Percentiles rank a stretch among this genome's conserved stretches.
Conservation (phyloP, 1,140 invertebrate species). For the Brachionus rubens region DNA sequence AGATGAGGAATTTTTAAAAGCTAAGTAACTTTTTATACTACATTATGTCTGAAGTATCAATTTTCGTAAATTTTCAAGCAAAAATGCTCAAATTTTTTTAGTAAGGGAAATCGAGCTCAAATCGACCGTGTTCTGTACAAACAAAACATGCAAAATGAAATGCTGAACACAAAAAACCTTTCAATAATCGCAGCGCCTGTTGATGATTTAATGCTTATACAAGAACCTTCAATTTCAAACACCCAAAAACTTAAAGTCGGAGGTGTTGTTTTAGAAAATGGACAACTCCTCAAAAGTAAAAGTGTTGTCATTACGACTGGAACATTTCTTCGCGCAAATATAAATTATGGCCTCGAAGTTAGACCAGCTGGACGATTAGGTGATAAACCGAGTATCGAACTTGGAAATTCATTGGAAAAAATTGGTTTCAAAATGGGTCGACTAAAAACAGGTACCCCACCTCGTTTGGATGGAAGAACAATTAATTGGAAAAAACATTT, state of each 20-base stretch:
- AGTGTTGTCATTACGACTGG: constrained; percentile 83
- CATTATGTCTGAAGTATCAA: too few relatives aligned
- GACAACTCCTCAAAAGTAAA: constrained; percentile 64
- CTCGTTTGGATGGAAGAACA: constrained; percentile 70
- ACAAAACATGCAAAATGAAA: constrained; percentile 72
- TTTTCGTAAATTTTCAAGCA: too few relatives aligned
- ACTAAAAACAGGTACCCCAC: constrained; percentile 86
- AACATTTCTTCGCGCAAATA: constrained; percentile 84
- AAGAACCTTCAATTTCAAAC: constrained; percentile 49
- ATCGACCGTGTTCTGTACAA: constrained; percentile 83
- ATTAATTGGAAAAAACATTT: constrained; percentile 73
- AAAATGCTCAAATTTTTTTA: not conserved
- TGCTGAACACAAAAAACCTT: constrained; percentile 70
- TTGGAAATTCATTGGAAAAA: constrained; percentile 74
- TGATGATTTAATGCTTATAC: constrained; percentile 74
- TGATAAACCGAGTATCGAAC: constrained; percentile 75
- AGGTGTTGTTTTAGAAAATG: constrained; percentile 62
- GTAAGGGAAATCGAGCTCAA: constrained; percentile 75
- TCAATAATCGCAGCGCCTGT: constrained; percentile 72
- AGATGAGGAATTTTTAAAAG: too few relatives aligned
- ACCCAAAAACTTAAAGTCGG: constrained; percentile 54
- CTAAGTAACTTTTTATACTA: too few relatives aligned
- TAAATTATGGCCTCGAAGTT: constrained; percentile 77
- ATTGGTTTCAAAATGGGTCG: constrained; percentile 76
- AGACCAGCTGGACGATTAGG: constrained; percentile 79